Evolutionary conservation across 2,888 invertebrate genomes (phyloP).

Genomic region (Aphidoletes aphidimyza): DNA sequence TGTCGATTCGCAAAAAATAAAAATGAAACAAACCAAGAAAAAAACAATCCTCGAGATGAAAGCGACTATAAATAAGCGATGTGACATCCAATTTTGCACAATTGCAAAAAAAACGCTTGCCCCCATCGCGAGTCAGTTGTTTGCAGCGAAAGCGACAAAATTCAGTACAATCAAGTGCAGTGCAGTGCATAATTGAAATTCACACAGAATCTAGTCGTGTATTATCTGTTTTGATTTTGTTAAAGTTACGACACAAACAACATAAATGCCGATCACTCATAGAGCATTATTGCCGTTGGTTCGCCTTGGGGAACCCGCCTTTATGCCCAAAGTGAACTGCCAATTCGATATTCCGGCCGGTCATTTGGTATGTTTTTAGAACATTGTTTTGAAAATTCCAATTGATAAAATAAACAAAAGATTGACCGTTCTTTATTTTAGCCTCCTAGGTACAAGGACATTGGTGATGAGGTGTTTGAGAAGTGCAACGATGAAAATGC

Average conservation of each 20-base stretch:
- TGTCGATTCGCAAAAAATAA: neutral
- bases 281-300: slow-evolving; percentile 29
- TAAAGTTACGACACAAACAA: neutral
- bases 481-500: slow-evolving; percentile 58
- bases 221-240: too few species aligned
- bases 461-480: slow-evolving; percentile 58
- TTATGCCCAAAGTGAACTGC: slow-evolving; percentile 55
- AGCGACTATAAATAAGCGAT: neutral
- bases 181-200: neutral
- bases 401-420: neutral
- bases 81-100: neutral
- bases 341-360: slow-evolving; percentile 56
- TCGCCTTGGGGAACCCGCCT: slow-evolving; percentile 54
- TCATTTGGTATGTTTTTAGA: slow-evolving; percentile 52
- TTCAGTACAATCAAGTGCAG: neutral
- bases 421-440: neutral
- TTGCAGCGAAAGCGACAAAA: too few species aligned
- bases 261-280: slow-evolving; percentile 7
- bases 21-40: too few species aligned
- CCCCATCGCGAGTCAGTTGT: too few species aligned
- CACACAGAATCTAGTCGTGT: too few species aligned
- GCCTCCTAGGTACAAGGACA: slow-evolving; percentile 59
- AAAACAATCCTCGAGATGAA: neutral
- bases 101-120: too few species aligned
- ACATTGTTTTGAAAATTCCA: neutral